These are phyloP conservation scores for Crocuta crocuta DNA, from an alignment of 2,113 vertebrate species.

Conservation along the genomic window DNA sequence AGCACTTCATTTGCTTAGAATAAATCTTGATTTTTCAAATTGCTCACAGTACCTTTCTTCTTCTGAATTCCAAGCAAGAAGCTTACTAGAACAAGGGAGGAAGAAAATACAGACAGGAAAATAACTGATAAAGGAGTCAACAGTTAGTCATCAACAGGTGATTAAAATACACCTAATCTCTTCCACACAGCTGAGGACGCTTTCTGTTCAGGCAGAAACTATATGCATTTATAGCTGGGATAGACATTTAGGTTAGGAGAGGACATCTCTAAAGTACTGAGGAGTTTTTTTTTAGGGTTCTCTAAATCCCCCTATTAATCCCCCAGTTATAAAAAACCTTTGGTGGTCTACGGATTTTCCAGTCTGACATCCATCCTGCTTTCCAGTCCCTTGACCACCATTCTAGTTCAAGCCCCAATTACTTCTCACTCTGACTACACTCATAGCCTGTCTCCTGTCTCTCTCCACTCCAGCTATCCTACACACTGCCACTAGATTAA, in stretches of 20 bases:
- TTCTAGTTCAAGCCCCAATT: not conserved
- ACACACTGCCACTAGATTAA: not conserved
- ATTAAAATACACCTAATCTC: not conserved
- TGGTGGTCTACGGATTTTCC: not conserved
- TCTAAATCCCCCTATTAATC: not conserved
- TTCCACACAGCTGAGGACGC: not conserved
- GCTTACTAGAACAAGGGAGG: not conserved
- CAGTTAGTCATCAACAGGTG: not conserved
- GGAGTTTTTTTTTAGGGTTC: not conserved
- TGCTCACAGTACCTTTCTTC: not conserved
- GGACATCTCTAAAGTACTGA: not conserved
- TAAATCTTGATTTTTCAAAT: slow-evolving; percentile 17
- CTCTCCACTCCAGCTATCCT: not conserved
- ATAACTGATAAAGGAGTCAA: slow-evolving; percentile 9
- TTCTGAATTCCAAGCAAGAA: slow-evolving; percentile 13
- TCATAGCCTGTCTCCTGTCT: not conserved
- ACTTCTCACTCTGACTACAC: not conserved
- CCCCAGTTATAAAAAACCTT: not conserved
- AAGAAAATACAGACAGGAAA: not conserved
- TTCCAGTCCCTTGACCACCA: not conserved
- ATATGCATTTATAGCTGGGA: not conserved
- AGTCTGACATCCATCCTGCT: not conserved
- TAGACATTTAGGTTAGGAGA: not conserved
- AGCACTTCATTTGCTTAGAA: slow-evolving; percentile 23
- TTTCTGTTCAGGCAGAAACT: not conserved